Base-by-base conservation (phyloP, 1,140 invertebrate genomes). In the Atta colombica region DNA sequence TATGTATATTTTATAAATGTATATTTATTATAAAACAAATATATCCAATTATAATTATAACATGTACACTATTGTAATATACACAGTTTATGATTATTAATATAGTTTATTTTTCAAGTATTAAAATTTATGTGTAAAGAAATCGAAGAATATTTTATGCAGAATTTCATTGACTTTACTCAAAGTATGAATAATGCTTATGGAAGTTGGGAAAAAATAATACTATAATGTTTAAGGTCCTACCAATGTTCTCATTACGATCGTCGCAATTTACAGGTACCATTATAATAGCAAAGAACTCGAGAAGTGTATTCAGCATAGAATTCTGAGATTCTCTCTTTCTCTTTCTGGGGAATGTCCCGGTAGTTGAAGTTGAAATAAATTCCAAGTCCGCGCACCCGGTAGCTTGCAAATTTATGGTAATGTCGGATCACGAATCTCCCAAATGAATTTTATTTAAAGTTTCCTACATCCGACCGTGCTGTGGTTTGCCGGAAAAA, bases 361-460 rank as follows among this genome's bases (percentile, higher is more conserved):
- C 31, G 89, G 63, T 82, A 72, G 89, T 87, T 74, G 72, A 74
- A 87, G 87, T 87, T 92, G 82, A 91, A 92, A 93, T 92, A 93
- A 92, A 93, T 93, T 93, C 88, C 90, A 87, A 91, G 89, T 86
- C 81, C 85, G 87, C 85, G 87, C 85, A 89, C 60, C 80, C 77
- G 86, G 88, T 69, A 88, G 88, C 90, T 93, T 93, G 92, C 92
- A 93, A 93, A 93, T 93, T 93, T 93, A 93, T 93, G 92, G 90
- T 93, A 93, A 93, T 93, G 72, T 81, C 78, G 91, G 91, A 93
- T 93, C 92, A 92, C 91, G 91, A 91, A 92, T 93, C 92, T 88
- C 91, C 80, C 89, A 91, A 93, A 93, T 93, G 92, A 93, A 93
- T 93, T 93, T 93, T 91, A 93, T 93, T 93, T 93, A 92, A 93